These are phyloP conservation scores for Myopa testacea DNA, from an alignment of 2,888 invertebrate genomes.

Conservation along the genomic window DNA sequence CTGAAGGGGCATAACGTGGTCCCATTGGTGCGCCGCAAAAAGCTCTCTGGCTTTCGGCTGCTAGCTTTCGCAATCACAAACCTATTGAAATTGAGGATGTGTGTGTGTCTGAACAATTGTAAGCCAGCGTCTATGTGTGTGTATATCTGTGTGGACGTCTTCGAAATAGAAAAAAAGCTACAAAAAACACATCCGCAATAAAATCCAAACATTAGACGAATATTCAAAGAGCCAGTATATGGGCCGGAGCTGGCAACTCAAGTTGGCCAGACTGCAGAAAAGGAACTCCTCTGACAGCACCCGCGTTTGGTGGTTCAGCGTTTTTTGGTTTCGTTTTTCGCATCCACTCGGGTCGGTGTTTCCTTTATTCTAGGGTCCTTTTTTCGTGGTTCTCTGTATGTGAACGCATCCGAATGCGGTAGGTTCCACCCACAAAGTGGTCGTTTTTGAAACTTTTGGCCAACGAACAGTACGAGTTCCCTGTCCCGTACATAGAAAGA, in stretches of 20 bases:
- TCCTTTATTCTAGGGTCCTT: conserved; percentile 41
- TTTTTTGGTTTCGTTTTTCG: conserved; percentile 5
- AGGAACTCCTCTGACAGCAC: background rate
- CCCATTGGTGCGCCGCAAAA: conserved; percentile 70
- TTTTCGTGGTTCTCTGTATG: conserved; percentile 37
- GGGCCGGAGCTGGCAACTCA: background rate
- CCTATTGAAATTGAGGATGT: conserved; percentile 32
- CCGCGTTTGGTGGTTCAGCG: background rate
- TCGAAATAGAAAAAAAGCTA: conserved; percentile 16
- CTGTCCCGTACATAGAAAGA: no score
- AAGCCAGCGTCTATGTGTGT: conserved; percentile 4
- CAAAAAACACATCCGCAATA: conserved; percentile 24
- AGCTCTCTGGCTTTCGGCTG: conserved; percentile 65
- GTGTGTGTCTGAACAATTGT: conserved; percentile 25
- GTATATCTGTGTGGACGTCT: background rate
- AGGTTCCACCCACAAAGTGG: conserved; percentile 43
- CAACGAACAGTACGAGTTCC: no score
- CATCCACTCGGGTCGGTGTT: conserved; percentile 44
- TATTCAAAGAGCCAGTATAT: conserved; percentile 34
- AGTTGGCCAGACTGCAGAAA: conserved; percentile 20
- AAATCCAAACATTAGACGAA: conserved; percentile 28
- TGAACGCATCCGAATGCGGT: background rate
- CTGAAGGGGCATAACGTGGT: conserved; percentile 68
- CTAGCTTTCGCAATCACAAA: conserved; percentile 26
- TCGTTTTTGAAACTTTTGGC: conserved; percentile 27